Evolutionary conservation across 1,140 invertebrate species (phyloP).

Genomic region (Leptinotarsa defecta): DNA sequence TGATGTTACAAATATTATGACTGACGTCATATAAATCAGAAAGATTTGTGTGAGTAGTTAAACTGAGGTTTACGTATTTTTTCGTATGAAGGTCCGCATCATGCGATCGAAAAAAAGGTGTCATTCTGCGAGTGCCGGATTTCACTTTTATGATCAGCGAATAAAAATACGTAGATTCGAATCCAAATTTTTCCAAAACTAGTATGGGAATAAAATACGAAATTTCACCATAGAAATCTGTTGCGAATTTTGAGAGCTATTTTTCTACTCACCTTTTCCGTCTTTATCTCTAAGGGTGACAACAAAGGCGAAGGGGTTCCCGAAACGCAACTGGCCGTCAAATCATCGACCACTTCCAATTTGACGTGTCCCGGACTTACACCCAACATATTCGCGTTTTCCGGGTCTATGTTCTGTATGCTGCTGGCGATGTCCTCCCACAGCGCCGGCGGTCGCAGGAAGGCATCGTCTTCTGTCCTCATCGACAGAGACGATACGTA

Average conservation of each 20-base stretch:
- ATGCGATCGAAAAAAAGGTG: no score
- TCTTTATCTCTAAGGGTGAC: constrained; percentile 76
- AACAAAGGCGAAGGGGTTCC: constrained; percentile 69
- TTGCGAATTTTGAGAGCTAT: not conserved
- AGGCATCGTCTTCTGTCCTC: constrained; percentile 73
- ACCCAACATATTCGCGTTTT: constrained; percentile 84
- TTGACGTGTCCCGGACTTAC: constrained; percentile 69
- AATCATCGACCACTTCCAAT: constrained; percentile 72
- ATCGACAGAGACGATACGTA: constrained; percentile 60
- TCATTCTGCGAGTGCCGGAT: no score
- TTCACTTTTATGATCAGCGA: no score
- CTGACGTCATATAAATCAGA: no score
- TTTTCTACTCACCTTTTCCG: constrained; percentile 57
- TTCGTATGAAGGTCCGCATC: no score
- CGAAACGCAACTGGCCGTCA: constrained; percentile 56
- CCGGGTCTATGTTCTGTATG: constrained; percentile 85
- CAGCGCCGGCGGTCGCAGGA: constrained; percentile 74
- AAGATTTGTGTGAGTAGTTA: no score
- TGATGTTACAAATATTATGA: no score
- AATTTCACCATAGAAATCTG: not conserved
- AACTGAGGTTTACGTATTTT: no score
- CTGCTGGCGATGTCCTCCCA: constrained; percentile 90
- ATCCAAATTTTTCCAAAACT: no score
- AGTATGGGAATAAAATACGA: no score
- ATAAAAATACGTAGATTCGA: no score